Evolutionary conservation across 2,888 invertebrate species (phyloP).

Genomic region (Perizoma flavofasciatum): DNA sequence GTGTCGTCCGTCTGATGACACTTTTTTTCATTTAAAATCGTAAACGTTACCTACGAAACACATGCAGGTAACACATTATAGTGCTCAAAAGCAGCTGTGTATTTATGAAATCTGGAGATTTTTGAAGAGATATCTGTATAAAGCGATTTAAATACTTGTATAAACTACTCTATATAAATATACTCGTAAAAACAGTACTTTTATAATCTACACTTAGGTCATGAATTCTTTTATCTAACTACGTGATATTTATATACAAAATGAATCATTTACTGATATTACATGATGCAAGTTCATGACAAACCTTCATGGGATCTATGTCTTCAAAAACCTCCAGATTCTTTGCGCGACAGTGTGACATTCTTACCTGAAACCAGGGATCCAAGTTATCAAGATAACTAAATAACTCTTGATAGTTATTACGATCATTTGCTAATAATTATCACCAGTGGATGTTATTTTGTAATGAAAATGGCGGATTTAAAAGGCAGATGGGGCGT

Average conservation of each 20-base stretch:
- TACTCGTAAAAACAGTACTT: constrained; percentile 5
- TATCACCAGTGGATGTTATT: too few relatives aligned
- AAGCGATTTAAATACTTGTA: constrained; percentile 37
- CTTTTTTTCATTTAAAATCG: too few relatives aligned
- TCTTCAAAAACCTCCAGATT: constrained; percentile 74
- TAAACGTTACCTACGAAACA: neutral
- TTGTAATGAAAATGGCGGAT: too few relatives aligned
- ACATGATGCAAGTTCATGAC: constrained; percentile 47
- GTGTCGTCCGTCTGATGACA: too few relatives aligned
- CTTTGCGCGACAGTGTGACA: constrained; percentile 57
- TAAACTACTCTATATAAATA: constrained; percentile 28
- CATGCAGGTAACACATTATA: neutral
- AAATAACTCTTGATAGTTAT: too few relatives aligned
- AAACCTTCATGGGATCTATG: constrained; percentile 69
- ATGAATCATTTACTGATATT: constrained; percentile 23
- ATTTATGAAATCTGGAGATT: constrained; percentile 57
- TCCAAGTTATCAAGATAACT: too few relatives aligned
- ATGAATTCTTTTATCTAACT: constrained; percentile 1
- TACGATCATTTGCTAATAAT: too few relatives aligned
- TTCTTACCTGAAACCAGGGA: constrained; percentile 66
- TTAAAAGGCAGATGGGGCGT: too few relatives aligned
- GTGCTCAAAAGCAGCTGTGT: constrained; percentile 36
- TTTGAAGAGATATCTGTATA: constrained; percentile 57
- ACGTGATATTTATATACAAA: constrained; percentile 2
- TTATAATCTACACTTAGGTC: constrained; percentile 17